Evolutionary conservation across 1,140 invertebrate species (phyloP).

Genomic region (Linepithema humile): DNA sequence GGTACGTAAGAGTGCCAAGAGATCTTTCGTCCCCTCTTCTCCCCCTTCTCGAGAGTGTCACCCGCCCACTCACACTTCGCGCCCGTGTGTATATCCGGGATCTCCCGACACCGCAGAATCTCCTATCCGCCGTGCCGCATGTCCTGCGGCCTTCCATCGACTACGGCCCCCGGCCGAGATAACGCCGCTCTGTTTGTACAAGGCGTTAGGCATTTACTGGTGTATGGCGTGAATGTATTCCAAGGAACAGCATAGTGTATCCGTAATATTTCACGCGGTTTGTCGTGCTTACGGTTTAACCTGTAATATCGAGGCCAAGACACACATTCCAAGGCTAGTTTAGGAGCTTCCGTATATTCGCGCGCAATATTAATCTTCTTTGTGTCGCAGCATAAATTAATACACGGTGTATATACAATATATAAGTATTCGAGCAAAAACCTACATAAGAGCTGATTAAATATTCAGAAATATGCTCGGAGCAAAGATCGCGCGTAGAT

Average conservation of each 20-base stretch:
- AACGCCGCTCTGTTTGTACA: conserved; percentile 76
- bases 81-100: background rate
- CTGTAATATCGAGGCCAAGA: conserved; percentile 32
- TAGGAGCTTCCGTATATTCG: background rate
- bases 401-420: background rate
- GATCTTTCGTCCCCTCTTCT: conserved; percentile 52
- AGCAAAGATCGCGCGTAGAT: background rate
- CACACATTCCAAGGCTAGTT: background rate
- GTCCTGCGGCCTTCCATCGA: conserved; percentile 56
- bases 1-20: conserved; percentile 50
- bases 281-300: conserved; percentile 2
- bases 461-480: background rate
- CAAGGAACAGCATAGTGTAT: conserved; percentile 22
- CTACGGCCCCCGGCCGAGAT: conserved; percentile 73
- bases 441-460: background rate
- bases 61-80: conserved; percentile 46
- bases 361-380: conserved; percentile 1
- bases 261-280: conserved; percentile 30
- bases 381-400: background rate
- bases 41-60: conserved; percentile 3
- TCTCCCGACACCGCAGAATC: background rate
- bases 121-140: conserved; percentile 27
- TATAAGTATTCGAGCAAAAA: background rate
- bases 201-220: conserved; percentile 65
- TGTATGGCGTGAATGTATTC: conserved; percentile 25